A percentile compares a stretch with the other conserved stretches of the same genome.
Evolutionary conservation across 2,113 vertebrate genomes (phyloP).

Genomic region (Calonectris borealis): DNA sequence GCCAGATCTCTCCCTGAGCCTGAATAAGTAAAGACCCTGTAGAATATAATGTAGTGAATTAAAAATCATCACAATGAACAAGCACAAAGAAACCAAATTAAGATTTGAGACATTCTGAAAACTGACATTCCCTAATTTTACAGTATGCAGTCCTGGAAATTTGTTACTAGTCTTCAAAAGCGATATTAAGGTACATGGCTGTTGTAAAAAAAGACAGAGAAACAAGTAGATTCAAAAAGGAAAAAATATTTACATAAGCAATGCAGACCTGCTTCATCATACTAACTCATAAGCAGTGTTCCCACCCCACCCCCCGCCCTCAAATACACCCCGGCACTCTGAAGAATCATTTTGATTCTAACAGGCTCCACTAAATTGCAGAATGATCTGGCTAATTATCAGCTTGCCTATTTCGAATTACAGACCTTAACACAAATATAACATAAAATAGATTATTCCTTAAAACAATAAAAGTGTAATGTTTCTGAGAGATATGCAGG

Average conservation of each 20-base stretch:
- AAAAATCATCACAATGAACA: constrained; percentile 70
- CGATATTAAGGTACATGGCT: neutral
- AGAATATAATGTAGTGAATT: constrained; percentile 68
- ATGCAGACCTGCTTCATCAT: neutral
- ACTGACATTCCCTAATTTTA: constrained; percentile 50
- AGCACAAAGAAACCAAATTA: constrained; percentile 69
- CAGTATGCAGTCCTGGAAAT: neutral
- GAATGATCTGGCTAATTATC: neutral
- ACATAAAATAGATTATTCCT: neutral
- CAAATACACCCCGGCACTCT: neutral
- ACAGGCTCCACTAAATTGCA: neutral
- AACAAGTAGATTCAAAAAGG: neutral
- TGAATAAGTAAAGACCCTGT: constrained; percentile 71
- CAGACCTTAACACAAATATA: neutral
- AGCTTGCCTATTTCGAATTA: neutral
- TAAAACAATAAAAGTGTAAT: neutral
- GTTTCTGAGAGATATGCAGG: neutral
- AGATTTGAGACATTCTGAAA: constrained; percentile 63
- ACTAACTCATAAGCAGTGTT: neutral
- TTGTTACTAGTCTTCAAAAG: neutral
- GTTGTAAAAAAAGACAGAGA: neutral
- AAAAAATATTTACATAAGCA: neutral
- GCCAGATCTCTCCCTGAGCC: constrained; percentile 63
- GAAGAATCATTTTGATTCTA: constrained; percentile 8
- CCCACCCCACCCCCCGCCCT: neutral